Evolutionary conservation across 2,113 vertebrate species (phyloP).

Genomic region (Toxostoma redivivum): DNA sequence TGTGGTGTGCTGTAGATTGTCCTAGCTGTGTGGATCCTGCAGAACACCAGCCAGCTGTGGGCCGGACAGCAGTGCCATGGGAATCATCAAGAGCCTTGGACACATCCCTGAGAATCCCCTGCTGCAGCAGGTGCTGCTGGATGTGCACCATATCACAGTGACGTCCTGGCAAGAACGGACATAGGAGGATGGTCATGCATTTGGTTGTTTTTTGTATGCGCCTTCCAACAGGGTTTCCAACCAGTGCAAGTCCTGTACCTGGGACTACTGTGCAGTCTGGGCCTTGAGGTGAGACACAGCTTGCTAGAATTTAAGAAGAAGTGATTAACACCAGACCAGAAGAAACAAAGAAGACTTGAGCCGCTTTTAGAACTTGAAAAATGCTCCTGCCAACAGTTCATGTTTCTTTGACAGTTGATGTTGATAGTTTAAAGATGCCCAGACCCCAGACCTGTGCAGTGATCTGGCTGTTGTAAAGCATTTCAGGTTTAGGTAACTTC

Average conservation of each 20-base stretch:
- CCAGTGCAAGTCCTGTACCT: accelerated
- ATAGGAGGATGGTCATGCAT: accelerated
- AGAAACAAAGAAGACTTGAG: neutral
- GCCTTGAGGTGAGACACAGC: neutral
- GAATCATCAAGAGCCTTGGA: accelerated
- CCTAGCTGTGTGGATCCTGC: neutral
- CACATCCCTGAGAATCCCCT: too few relatives aligned
- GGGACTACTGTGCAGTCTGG: neutral
- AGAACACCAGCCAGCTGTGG: neutral
- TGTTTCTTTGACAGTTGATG: accelerated
- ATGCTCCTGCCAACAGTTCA: accelerated
- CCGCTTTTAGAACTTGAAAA: neutral
- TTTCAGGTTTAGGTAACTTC: neutral
- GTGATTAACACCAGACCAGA: accelerated
- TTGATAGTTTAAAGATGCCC: neutral
- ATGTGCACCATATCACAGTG: accelerated
- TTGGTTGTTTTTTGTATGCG: neutral
- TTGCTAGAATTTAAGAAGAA: accelerated
- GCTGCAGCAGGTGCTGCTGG: neutral
- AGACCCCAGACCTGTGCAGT: too few relatives aligned
- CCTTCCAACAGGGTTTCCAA: neutral
- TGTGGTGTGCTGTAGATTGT: neutral
- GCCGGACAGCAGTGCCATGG: accelerated
- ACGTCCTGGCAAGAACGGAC: neutral
- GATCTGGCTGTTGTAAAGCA: neutral